Evolutionary conservation across 2,888 invertebrate species (phyloP).

Genomic region (Clistopyga incitator): DNA sequence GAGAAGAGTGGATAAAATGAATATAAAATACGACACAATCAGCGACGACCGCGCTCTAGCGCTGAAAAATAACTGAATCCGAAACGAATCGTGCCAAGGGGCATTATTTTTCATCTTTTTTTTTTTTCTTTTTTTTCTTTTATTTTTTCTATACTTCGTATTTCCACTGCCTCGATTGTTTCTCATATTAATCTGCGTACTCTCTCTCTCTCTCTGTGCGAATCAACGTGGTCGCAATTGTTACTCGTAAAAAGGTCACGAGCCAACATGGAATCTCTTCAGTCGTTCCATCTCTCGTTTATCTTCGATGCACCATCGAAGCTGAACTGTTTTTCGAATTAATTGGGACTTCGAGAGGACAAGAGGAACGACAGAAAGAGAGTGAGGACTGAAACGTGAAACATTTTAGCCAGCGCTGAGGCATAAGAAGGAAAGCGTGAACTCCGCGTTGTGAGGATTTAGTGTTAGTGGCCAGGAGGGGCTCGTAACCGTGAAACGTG

Average conservation of each 20-base stretch:
- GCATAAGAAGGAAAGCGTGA: constrained; percentile 39
- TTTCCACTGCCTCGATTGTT: constrained; percentile 34
- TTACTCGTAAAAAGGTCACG: constrained; percentile 22
- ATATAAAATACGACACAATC: constrained; percentile 22
- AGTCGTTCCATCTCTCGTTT: constrained; percentile 24
- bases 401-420: background rate
- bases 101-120: background rate
- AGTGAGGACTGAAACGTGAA: constrained; percentile 10
- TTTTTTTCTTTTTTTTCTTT: constrained; percentile 5
- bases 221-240: constrained; percentile 16
- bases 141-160: constrained; percentile 18
- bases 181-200: constrained; percentile 25
- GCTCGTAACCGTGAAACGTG: constrained; percentile 51
- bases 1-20: background rate
- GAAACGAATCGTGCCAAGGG: background rate
- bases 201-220: too few species aligned
- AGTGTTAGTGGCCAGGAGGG: constrained; percentile 51
- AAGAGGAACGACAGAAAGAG: background rate
- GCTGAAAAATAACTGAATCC: background rate
- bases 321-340: constrained; percentile 41
- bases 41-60: background rate
- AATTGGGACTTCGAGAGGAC: constrained; percentile 33
- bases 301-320: constrained; percentile 15
- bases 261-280: constrained; percentile 6
- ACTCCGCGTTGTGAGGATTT: constrained; percentile 41